phyloP scores from a whole-genome alignment of 2,888 invertebrate genomes.

The Anagyrus pseudococci region DNA sequence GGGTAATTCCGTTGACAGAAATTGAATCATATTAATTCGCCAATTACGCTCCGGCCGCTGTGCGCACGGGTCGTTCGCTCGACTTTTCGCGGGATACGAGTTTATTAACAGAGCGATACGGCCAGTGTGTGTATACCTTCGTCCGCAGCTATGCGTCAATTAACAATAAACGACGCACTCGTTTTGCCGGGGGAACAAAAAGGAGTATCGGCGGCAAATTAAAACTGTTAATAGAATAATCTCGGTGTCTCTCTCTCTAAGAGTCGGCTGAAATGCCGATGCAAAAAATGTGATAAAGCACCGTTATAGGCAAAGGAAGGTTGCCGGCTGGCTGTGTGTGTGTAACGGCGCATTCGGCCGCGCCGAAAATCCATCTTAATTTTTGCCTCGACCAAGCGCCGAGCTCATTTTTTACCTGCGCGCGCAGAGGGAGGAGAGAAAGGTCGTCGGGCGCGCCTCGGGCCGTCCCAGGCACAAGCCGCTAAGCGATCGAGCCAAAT shows the following conservation, averaged over 20 bases:
- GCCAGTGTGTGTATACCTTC: too few relatives aligned
- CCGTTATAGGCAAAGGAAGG: background rate
- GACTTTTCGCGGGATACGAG: too few relatives aligned
- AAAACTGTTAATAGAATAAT: slow-evolving; percentile 2
- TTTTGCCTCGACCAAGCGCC: slow-evolving; percentile 10
- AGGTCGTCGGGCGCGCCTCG: slow-evolving; percentile 10
- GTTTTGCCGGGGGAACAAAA: too few relatives aligned
- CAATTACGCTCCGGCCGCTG: background rate
- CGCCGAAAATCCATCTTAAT: slow-evolving; percentile 32
- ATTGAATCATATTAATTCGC: background rate
- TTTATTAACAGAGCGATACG: too few relatives aligned
- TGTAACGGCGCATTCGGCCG: slow-evolving; percentile 3
- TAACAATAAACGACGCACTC: too few relatives aligned
- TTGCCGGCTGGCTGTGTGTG: background rate
- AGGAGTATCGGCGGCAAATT: too few relatives aligned
- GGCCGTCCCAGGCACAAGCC: too few relatives aligned
- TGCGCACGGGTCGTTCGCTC: too few relatives aligned
- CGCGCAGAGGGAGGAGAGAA: background rate
- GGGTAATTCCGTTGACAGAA: slow-evolving; percentile 2
- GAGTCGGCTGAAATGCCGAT: background rate
- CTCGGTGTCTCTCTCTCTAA: too few relatives aligned
- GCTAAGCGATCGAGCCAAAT: slow-evolving; percentile 45
- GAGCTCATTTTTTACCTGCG: slow-evolving; percentile 22
- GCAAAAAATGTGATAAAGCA: background rate
- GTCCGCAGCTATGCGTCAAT: too few relatives aligned